These are phyloP conservation scores for Thunnus thynnus DNA, from an alignment of 2,113 vertebrate genomes.

Conservation along the genomic window DNA sequence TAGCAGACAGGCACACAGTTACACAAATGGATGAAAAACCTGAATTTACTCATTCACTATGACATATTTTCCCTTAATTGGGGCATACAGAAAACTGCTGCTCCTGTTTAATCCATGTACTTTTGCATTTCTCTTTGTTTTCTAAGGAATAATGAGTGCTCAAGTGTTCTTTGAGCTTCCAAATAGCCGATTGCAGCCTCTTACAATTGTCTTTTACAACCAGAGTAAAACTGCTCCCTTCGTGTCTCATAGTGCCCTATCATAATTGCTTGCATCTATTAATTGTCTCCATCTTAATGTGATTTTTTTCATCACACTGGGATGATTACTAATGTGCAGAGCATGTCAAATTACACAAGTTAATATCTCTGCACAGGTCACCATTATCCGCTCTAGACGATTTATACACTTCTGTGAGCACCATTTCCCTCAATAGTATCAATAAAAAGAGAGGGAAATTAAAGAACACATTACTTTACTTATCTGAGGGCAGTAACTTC, in stretches of 20 bases:
- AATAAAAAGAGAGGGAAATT: conserved; percentile 32
- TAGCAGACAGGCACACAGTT: neutral
- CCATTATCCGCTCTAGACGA: conserved; percentile 11
- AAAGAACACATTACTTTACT: conserved; percentile 53
- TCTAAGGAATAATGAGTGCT: neutral
- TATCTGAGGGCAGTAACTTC: conserved; percentile 65
- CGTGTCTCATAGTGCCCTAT: neutral
- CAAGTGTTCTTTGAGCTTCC: neutral
- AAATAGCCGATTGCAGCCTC: neutral
- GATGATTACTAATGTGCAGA: conserved; percentile 38
- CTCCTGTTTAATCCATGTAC: conserved; percentile 1
- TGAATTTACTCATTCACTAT: conserved; percentile 20
- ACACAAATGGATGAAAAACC: neutral
- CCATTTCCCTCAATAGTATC: conserved; percentile 5
- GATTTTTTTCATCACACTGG: conserved; percentile 26
- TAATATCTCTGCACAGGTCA: conserved; percentile 37
- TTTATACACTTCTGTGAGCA: conserved; percentile 34
- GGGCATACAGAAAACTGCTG: neutral
- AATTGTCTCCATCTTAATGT: conserved; percentile 31
- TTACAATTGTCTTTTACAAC: neutral
- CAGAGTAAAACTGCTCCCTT: neutral
- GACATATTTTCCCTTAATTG: conserved; percentile 14
- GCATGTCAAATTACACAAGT: conserved; percentile 40
- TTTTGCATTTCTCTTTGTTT: conserved; percentile 1
- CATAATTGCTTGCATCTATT: conserved; percentile 1